phyloP scores from a whole-genome alignment of 2,113 vertebrate genomes.

The Camelus bactrianus region DNA sequence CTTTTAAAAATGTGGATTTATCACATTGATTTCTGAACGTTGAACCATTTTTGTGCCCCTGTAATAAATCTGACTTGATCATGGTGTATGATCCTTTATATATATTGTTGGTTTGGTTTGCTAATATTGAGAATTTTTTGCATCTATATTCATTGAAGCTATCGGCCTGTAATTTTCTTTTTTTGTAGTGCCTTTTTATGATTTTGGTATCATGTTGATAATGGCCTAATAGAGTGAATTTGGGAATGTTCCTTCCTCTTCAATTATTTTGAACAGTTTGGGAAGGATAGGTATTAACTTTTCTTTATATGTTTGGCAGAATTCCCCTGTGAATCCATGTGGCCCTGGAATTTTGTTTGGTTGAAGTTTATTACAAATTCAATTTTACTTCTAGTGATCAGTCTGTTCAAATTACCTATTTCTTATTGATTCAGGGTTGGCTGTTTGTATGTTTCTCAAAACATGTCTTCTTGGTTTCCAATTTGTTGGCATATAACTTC shows the following conservation, averaged over 20 bases:
- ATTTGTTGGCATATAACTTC: neutral
- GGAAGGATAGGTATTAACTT: neutral
- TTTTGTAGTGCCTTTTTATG: neutral
- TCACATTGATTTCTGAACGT: neutral
- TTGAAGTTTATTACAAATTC: neutral
- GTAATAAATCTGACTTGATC: neutral
- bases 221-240: neutral
- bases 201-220: neutral
- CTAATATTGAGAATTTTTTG: neutral
- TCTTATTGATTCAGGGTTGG: neutral
- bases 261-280: neutral
- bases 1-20: neutral
- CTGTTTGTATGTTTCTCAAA: neutral
- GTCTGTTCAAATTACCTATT: neutral
- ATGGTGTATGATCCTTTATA: neutral
- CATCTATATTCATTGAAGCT: neutral
- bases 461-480: neutral
- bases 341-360: neutral
- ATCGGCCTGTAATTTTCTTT: neutral
- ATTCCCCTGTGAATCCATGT: neutral
- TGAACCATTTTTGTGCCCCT: neutral
- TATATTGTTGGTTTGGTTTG: neutral
- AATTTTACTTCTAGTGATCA: neutral
- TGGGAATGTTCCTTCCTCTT: neutral
- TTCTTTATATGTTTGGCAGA: neutral